Evolutionary conservation across 2,888 invertebrate species (phyloP), one percentile per base, ranked within the genome.

Genomic region (Terebella lapidaria): DNA sequence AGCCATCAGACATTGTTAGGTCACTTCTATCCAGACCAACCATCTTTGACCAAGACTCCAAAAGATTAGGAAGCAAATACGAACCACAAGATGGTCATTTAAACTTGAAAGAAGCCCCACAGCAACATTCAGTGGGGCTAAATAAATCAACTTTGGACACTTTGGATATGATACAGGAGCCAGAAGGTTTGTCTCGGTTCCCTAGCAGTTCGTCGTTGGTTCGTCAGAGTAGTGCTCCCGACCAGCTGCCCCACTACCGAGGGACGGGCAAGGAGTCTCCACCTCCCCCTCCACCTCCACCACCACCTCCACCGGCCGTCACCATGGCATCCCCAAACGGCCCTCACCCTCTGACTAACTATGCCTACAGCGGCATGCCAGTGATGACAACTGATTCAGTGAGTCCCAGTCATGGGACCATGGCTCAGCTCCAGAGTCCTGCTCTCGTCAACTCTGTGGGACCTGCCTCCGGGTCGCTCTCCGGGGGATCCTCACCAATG

Each of bases 1-100:
- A 94, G 77, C 94, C 94, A 0, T 94, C 94, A 26, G 94, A 94
- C 72, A 94, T 95, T 72, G 91, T 94, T 45, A 91, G 92, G 74
- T 91, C 92, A 26, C 86, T 96, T 71, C 85, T 95, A 73, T 92
- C 94, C 3, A 92, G 92, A 80, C 88, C 90, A 66, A 94, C 93
- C 47, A 79, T 96, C 57, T 95, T 96, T 81, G 96, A 96, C 78
- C 95, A 95, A 80, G 96, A 96, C 79, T 87, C 90, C 46, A 93
- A 94, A 81, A 85, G 96, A 35, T 84, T 96, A 61, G 65, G 64
- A 15, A n/a, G 42, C n/a, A 15, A 10, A 35, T 35, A 35, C n/a
- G 42, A 35, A 15, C 10, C 42, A 15, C 42, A 35, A 35, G 42
- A 35, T 10, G 42, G 42, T 35, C 42, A 35, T 35, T 35, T 35